Evolutionary conservation across 64 coral and sea anemone genomes (phyloP).

Genomic region (Montipora sp.): DNA sequence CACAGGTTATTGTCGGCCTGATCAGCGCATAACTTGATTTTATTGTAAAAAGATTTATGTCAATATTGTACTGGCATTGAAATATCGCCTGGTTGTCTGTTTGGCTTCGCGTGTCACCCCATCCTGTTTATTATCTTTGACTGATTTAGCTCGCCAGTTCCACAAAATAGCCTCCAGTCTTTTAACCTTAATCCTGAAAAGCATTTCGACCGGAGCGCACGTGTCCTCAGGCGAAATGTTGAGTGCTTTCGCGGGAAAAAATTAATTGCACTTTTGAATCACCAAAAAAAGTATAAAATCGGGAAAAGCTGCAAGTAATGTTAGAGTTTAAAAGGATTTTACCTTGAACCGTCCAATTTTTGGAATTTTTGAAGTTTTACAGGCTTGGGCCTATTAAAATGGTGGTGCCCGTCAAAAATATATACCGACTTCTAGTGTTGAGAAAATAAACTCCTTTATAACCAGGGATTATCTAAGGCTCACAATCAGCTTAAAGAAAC

Average conservation of each 20-base stretch:
- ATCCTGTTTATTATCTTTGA: background rate
- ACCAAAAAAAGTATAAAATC: background rate
- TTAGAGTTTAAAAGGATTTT: background rate
- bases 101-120: conserved; percentile 4
- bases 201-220: background rate
- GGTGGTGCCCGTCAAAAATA: too few relatives aligned
- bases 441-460: background rate
- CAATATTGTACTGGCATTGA: conserved; percentile 26
- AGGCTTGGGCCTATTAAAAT: too few relatives aligned
- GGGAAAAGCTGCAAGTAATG: background rate
- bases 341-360: background rate
- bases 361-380: background rate
- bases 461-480: background rate
- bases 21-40: conserved; percentile 27
- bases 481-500: background rate
- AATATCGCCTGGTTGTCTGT: conserved; percentile 30
- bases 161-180: background rate
- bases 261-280: background rate
- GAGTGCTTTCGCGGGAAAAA: background rate
- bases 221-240: background rate
- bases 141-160: background rate
- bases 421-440: too few relatives aligned
- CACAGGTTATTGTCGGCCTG: conserved; percentile 14
- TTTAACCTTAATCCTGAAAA: background rate
- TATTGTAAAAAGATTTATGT: conserved; percentile 39